Percentiles rank a stretch among this genome's conserved stretches.
Evolutionary conservation across 2,113 vertebrate species (phyloP).

Genomic region (Nasalis larvatus): DNA sequence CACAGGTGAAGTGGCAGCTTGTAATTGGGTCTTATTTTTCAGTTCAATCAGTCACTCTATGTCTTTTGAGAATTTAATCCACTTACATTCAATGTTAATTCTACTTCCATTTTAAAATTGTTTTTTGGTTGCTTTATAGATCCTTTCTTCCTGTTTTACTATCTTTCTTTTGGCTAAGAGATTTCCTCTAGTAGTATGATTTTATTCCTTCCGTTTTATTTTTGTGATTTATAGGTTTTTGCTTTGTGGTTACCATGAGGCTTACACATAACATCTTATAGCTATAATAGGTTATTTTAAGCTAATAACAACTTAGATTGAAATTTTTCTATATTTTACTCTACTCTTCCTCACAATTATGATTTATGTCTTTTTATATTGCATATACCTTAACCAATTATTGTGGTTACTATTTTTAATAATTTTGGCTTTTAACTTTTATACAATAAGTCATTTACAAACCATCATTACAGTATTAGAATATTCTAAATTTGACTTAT

Average conservation of each 20-base stretch:
- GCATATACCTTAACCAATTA: background rate
- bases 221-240: background rate
- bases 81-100: background rate
- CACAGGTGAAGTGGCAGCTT: background rate
- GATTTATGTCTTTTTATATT: background rate
- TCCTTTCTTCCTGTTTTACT: background rate
- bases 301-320: background rate
- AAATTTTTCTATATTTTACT: background rate
- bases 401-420: background rate
- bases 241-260: background rate
- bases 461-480: background rate
- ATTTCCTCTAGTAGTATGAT: background rate
- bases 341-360: background rate
- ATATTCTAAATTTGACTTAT: background rate
- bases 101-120: background rate
- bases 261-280: background rate
- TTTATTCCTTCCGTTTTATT: background rate
- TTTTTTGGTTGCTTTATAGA: background rate
- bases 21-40: background rate
- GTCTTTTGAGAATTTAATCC: background rate
- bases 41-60: background rate
- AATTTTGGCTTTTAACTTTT: background rate
- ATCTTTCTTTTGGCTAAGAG: background rate
- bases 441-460: background rate
- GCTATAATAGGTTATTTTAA: background rate